phyloP scores from a whole-genome alignment of 2,888 invertebrate species.

The Pachymerium ferrugineum region DNA sequence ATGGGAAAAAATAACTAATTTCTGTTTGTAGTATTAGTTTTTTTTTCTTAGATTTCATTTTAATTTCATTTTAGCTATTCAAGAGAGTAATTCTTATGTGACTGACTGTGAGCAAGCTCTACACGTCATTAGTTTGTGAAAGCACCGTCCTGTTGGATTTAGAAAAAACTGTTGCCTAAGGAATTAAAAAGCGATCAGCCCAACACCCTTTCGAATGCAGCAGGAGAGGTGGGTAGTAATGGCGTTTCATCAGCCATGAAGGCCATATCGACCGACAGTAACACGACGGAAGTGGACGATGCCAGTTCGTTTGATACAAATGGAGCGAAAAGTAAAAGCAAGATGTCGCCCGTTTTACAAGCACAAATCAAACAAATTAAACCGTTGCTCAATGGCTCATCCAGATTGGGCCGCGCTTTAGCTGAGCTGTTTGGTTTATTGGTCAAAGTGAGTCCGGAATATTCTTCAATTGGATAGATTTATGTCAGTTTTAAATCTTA shows the following conservation, averaged over 20 bases:
- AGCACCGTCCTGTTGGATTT: constrained; percentile 70
- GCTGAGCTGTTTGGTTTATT: constrained; percentile 74
- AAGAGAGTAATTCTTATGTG: constrained; percentile 82
- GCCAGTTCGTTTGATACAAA: neutral
- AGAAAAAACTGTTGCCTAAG: constrained; percentile 59
- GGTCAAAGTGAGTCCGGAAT: constrained; percentile 60
- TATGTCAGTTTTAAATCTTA: no score
- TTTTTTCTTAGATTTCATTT: constrained; percentile 6
- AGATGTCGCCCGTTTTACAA: constrained; percentile 48
- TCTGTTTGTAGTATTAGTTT: constrained; percentile 40
- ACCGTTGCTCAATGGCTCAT: constrained; percentile 71
- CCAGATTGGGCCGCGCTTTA: constrained; percentile 68
- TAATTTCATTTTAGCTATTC: constrained; percentile 54
- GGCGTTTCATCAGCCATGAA: constrained; percentile 63
- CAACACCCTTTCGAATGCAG: constrained; percentile 37
- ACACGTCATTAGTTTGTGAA: constrained; percentile 78
- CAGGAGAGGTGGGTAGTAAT: constrained; percentile 47
- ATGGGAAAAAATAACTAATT: constrained; percentile 37
- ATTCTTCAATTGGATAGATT: no score
- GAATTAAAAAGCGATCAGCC: constrained; percentile 43
- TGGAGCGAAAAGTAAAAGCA: constrained; percentile 42
- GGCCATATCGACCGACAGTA: constrained; percentile 55
- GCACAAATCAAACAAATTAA: constrained; percentile 70
- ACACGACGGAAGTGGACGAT: constrained; percentile 55
- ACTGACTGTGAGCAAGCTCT: constrained; percentile 70